Conservation (phyloP, 1,140 invertebrate genomes). For the Brachionus paranguensis region DNA sequence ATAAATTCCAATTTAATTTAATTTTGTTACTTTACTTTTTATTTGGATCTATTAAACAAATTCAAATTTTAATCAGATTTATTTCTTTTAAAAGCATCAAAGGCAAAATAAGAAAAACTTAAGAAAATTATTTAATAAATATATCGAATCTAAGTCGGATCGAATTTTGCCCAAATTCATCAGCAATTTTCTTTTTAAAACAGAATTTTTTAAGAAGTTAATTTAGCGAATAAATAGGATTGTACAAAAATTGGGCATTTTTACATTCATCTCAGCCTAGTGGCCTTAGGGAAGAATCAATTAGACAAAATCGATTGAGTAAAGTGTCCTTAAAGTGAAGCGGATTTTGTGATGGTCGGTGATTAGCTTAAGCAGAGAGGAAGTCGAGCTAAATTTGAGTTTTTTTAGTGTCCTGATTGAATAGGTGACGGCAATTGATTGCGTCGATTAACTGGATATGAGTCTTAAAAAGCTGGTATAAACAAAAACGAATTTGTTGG, state of each 20-base stretch:
- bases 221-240: background rate
- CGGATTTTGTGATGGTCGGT: background rate
- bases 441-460: background rate
- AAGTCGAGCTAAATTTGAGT: background rate
- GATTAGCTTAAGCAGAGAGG: background rate
- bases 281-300: background rate
- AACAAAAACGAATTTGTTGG: background rate
- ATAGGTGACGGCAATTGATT: background rate
- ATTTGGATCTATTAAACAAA: too few relatives aligned
- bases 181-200: too few relatives aligned
- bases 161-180: too few relatives aligned
- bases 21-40: too few relatives aligned
- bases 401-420: background rate
- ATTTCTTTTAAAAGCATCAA: too few relatives aligned
- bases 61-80: too few relatives aligned
- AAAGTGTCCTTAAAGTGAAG: background rate
- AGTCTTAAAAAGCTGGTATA: background rate
- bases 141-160: too few relatives aligned
- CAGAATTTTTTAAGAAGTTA: background rate
- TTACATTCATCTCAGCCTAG: background rate
- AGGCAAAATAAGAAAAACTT: too few relatives aligned
- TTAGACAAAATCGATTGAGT: background rate
- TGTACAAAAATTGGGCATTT: background rate
- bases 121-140: too few relatives aligned
- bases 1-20: too few relatives aligned